Percentiles rank a stretch among this genome's conserved stretches.
These are phyloP conservation scores for Hydraecia micacea DNA, from an alignment of 2,888 invertebrate genomes.

Conservation along the genomic window DNA sequence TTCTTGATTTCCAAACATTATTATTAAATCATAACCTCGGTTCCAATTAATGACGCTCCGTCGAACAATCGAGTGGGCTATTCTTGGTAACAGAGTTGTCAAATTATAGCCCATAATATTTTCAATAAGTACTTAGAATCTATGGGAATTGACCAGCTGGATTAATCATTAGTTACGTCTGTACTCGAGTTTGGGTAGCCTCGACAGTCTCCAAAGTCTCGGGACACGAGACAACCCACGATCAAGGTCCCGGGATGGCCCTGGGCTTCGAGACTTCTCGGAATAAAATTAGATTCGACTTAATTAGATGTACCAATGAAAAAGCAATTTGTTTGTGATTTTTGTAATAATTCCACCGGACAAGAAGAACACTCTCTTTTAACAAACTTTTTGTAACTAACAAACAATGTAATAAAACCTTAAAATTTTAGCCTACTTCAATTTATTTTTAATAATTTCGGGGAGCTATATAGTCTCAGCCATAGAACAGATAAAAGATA, in stretches of 20 bases:
- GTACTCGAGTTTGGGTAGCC: no score
- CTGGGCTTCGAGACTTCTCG: neutral
- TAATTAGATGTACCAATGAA: no score
- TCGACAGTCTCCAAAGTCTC: neutral
- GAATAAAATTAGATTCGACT: no score
- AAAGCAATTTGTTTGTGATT: no score
- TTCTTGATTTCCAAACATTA: conserved; percentile 3
- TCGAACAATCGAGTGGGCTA: neutral
- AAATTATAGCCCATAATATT: neutral
- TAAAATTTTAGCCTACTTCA: no score
- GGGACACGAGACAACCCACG: neutral
- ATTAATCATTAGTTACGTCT: neutral
- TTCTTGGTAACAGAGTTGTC: neutral
- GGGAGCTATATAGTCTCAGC: no score
- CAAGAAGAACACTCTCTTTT: no score
- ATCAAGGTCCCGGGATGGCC: neutral
- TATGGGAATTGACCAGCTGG: conserved; percentile 14
- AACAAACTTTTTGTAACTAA: no score
- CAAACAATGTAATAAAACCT: no score
- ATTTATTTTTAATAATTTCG: no score
- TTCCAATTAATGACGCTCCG: neutral
- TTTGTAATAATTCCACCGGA: no score
- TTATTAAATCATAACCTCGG: conserved; percentile 1
- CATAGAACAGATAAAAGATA: no score
- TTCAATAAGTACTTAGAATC: conserved; percentile 2